Evolutionary conservation across 2,113 vertebrate species (phyloP).

Genomic region (Formicarius rufipectus): DNA sequence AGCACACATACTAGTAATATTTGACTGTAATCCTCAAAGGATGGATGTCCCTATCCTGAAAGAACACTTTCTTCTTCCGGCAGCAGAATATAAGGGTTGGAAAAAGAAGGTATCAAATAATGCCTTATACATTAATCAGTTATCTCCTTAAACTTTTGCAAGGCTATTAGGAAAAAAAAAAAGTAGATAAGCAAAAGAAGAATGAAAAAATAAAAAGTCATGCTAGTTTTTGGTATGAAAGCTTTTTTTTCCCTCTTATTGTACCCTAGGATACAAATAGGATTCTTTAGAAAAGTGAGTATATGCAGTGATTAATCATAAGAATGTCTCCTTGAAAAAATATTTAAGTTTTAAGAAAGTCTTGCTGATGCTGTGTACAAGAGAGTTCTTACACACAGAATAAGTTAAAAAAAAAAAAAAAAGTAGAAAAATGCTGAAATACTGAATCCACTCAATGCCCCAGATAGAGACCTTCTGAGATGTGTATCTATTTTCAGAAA

Average conservation of each 20-base stretch:
- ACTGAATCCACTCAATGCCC: background rate
- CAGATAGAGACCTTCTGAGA: conserved; percentile 16
- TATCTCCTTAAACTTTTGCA: background rate
- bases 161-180: background rate
- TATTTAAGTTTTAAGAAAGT: background rate
- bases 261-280: background rate
- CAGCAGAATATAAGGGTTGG: background rate
- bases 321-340: background rate
- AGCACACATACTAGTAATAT: background rate
- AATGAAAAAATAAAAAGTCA: background rate
- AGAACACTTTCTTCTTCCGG: background rate
- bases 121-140: background rate
- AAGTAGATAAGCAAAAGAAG: background rate
- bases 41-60: background rate
- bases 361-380: background rate
- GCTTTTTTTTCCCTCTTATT: background rate
- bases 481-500: conserved; percentile 46
- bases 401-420: background rate
- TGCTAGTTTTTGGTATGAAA: background rate
- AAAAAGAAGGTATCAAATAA: background rate
- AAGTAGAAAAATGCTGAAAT: conserved; percentile 10
- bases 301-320: background rate
- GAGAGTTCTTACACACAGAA: background rate
- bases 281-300: background rate
- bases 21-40: background rate